Percentiles rank a stretch among this genome's conserved stretches.
phyloP scores from a whole-genome alignment of 2,888 invertebrate genomes.

The Zygogramma bicolorata region DNA sequence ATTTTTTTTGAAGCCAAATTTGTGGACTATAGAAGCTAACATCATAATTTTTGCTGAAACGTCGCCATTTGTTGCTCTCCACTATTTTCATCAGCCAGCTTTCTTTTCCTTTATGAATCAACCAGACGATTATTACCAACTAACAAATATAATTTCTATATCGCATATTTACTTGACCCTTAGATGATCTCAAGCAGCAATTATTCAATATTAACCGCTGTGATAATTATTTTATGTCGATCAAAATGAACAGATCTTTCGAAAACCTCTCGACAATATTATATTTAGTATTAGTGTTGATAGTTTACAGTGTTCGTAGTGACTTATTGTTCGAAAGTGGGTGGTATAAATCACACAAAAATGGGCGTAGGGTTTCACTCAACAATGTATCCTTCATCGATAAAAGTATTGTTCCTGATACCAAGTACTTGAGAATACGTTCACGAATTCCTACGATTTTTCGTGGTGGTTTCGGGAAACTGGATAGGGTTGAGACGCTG shows the following conservation, averaged over 20 bases:
- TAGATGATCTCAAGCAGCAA: not conserved
- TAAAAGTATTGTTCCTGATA: slow-evolving; percentile 33
- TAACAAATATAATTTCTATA: not conserved
- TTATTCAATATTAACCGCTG: not conserved
- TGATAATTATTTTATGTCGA: not conserved
- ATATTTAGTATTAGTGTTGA: not conserved
- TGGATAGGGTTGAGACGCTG: slow-evolving; percentile 50
- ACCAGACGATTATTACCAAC: too few species aligned
- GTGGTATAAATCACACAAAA: slow-evolving; percentile 40
- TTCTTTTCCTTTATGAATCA: too few species aligned
- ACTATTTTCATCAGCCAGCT: too few species aligned
- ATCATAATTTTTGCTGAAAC: too few species aligned
- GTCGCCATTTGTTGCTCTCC: too few species aligned
- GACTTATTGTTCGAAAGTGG: slow-evolving; percentile 43
- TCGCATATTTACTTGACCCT: slow-evolving; percentile 15
- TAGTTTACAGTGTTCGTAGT: slow-evolving; percentile 2
- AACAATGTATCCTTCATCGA: slow-evolving; percentile 38
- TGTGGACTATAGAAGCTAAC: too few species aligned
- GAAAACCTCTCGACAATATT: not conserved
- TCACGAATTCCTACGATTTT: slow-evolving; percentile 40
- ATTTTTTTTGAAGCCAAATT: too few species aligned
- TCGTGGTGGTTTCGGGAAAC: slow-evolving; percentile 45
- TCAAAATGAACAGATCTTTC: slow-evolving; percentile 3
- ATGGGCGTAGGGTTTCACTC: slow-evolving; percentile 30
- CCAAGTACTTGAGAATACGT: slow-evolving; percentile 42